Conservation (phyloP, 2,113 vertebrate genomes). For the Macaca nemestrina region DNA sequence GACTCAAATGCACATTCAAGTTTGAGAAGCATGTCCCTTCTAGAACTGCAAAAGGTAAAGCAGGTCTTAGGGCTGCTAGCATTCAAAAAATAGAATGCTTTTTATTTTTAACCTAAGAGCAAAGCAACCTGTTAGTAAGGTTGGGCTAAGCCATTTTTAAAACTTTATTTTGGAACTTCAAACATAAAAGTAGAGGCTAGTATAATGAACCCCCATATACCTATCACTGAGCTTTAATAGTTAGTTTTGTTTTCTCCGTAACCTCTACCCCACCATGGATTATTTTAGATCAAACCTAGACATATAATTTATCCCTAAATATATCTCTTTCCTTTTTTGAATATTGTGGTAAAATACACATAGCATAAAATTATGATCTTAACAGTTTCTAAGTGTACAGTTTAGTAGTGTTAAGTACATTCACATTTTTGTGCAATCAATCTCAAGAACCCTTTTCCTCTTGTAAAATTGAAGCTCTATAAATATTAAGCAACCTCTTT, state of each 20-base stretch:
- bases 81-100: not conserved
- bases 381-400: not conserved
- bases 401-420: not conserved
- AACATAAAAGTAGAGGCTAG: not conserved
- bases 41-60: not conserved
- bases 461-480: not conserved
- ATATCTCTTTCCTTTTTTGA: not conserved
- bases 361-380: not conserved
- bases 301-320: not conserved
- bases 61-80: not conserved
- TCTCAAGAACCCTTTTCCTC: not conserved
- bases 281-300: not conserved
- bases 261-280: not conserved
- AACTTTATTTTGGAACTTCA: not conserved
- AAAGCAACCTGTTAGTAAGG: not conserved
- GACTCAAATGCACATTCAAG: accelerated
- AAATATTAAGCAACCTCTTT: not conserved
- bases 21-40: not conserved
- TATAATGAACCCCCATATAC: not conserved
- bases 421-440: not conserved
- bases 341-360: not conserved
- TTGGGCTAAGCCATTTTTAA: not conserved
- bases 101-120: not conserved
- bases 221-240: not conserved
- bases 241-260: not conserved